Evolutionary conservation across 2,797 vertebrate genomes (phyloP).

Genomic region (Pipistrellus nathusii): DNA sequence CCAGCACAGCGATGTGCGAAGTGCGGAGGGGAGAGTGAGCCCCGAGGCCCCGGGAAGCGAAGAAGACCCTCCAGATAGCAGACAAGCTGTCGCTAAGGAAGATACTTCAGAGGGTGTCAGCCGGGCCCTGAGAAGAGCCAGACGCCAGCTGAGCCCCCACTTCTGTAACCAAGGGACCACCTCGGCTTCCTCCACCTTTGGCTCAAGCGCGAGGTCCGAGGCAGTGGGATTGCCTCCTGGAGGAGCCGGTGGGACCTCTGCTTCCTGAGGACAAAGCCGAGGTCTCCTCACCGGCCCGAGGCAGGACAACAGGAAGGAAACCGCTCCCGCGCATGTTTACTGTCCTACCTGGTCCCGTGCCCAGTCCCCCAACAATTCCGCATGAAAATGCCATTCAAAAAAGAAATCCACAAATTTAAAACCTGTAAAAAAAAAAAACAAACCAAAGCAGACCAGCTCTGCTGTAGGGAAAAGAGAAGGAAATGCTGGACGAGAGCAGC

Average conservation of each 20-base stretch:
- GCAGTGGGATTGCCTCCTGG: background rate
- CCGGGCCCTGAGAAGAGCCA: conserved; percentile 29
- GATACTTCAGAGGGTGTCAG: background rate
- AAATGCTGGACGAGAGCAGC: conserved; percentile 36
- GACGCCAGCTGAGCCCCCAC: background rate
- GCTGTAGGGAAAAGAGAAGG: conserved; percentile 56
- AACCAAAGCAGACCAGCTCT: conserved; percentile 10
- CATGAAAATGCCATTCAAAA: conserved; percentile 61
- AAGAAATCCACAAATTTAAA: conserved; percentile 60
- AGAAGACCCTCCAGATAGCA: background rate
- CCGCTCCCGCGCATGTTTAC: background rate
- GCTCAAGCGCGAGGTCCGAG: conserved; percentile 23
- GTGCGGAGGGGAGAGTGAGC: background rate
- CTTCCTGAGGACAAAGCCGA: background rate
- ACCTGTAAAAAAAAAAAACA: conserved; percentile 36
- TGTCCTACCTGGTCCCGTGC: conserved; percentile 37
- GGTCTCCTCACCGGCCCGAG: background rate
- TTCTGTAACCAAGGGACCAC: conserved; percentile 20
- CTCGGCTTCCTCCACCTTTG: conserved; percentile 31
- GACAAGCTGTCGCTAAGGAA: background rate
- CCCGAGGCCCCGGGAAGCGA: background rate
- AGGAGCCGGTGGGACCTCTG: background rate
- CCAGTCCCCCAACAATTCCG: background rate
- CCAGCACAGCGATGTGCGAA: background rate
- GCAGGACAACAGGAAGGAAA: background rate